These are phyloP conservation scores for Helogale parvula DNA, from an alignment of 2,113 vertebrate genomes.

Conservation along the genomic window DNA sequence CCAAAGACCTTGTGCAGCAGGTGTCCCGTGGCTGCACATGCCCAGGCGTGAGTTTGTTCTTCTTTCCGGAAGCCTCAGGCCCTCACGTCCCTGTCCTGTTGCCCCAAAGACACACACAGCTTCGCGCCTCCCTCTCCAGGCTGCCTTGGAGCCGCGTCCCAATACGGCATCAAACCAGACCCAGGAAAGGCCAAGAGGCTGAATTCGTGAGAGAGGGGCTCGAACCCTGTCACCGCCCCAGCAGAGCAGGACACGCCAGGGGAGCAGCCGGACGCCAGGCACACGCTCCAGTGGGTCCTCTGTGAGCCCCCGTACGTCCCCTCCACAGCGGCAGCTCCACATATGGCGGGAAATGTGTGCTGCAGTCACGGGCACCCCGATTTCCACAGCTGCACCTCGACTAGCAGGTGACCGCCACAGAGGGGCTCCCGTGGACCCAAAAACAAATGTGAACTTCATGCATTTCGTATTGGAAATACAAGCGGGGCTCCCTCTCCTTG, in stretches of 20 bases:
- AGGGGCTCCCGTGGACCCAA: not conserved
- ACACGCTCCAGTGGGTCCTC: constrained; percentile 82
- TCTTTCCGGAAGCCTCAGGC: not conserved
- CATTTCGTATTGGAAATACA: not conserved
- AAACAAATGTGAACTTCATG: too few relatives aligned
- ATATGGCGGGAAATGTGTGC: constrained; percentile 84
- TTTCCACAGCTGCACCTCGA: constrained; percentile 82
- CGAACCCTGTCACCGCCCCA: not conserved
- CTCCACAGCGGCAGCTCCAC: constrained; percentile 84
- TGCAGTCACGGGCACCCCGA: constrained; percentile 81
- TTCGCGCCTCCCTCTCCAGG: not conserved
- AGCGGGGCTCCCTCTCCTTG: too few relatives aligned
- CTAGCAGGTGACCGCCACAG: constrained; percentile 72
- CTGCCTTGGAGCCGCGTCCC: not conserved
- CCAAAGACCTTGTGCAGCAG: not conserved
- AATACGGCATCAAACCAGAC: not conserved
- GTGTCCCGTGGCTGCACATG: too few relatives aligned
- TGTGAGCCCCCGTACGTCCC: constrained; percentile 84
- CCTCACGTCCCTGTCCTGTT: not conserved
- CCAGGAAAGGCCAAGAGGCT: not conserved
- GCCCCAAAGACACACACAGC: not conserved
- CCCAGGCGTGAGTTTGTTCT: not conserved
- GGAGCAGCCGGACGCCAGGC: constrained; percentile 74
- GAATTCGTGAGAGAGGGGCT: not conserved
- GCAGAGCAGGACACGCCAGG: not conserved